Evolutionary conservation across 2,113 vertebrate species (phyloP).

Genomic region (Rhinoderma darwinii): DNA sequence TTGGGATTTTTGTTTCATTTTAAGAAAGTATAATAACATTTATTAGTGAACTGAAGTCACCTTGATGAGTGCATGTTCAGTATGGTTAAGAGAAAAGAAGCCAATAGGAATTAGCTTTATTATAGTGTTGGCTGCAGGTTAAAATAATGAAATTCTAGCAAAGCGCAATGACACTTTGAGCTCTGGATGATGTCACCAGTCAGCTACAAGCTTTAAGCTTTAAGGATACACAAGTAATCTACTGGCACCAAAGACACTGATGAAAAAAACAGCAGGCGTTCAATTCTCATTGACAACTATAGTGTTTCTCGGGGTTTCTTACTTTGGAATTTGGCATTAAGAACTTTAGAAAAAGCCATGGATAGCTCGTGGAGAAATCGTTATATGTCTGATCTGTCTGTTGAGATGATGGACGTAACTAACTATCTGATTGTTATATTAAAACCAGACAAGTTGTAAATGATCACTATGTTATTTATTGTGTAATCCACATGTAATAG

Average conservation of each 20-base stretch:
- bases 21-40: not conserved
- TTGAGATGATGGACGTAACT: not conserved
- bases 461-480: not conserved
- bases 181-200: slow-evolving; percentile 39
- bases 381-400: slow-evolving; percentile 16
- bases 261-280: slow-evolving; percentile 38
- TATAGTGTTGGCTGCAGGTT: not conserved
- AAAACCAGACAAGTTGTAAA: not conserved
- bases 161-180: not conserved
- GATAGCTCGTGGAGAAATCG: not conserved
- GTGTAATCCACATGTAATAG: not conserved
- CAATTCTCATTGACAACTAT: not conserved
- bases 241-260: slow-evolving; percentile 21
- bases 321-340: not conserved
- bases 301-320: not conserved
- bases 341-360: not conserved
- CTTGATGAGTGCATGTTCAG: not conserved
- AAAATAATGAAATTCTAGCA: slow-evolving; percentile 1
- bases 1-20: not conserved
- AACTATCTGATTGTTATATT: not conserved
- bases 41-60: not conserved
- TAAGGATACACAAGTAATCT: slow-evolving; percentile 26
- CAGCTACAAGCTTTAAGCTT: not conserved
- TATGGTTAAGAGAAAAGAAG: not conserved
- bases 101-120: not conserved